These are phyloP conservation scores for Manacus vitellinus DNA, from an alignment of 2,113 vertebrate species.

Conservation along the genomic window DNA sequence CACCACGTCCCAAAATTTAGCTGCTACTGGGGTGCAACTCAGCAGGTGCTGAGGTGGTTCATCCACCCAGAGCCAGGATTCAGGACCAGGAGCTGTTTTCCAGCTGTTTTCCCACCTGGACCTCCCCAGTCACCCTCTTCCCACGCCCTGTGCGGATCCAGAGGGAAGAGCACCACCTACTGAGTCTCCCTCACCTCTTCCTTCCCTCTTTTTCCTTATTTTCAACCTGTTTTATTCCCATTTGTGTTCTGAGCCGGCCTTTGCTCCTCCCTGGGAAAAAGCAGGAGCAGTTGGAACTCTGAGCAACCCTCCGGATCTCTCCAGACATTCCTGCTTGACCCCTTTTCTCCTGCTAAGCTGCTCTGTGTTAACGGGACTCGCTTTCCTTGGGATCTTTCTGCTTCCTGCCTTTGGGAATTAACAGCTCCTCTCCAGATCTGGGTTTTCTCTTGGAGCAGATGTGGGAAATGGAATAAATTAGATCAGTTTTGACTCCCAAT, in stretches of 20 bases:
- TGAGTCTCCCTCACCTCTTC: conserved; percentile 12
- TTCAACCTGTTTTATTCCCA: not conserved
- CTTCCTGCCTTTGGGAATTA: not conserved
- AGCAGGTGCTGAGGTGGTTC: not conserved
- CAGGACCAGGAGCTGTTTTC: not conserved
- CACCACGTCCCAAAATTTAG: fast-evolving
- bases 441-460: not conserved
- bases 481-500: not conserved
- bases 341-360: not conserved
- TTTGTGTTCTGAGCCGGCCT: not conserved
- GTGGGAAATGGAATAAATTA: not conserved
- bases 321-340: not conserved
- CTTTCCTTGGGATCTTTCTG: not conserved
- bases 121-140: not conserved
- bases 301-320: not conserved
- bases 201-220: fast-evolving
- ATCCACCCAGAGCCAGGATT: not conserved
- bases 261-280: not conserved
- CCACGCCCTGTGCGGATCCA: not conserved
- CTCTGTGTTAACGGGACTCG: not conserved
- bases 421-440: fast-evolving
- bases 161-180: conserved; percentile 62
- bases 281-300: not conserved
- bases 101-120: not conserved
- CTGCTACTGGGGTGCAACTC: not conserved